These are phyloP conservation scores for Polyploca ridens DNA, from an alignment of 2,888 invertebrate species.

Conservation along the genomic window DNA sequence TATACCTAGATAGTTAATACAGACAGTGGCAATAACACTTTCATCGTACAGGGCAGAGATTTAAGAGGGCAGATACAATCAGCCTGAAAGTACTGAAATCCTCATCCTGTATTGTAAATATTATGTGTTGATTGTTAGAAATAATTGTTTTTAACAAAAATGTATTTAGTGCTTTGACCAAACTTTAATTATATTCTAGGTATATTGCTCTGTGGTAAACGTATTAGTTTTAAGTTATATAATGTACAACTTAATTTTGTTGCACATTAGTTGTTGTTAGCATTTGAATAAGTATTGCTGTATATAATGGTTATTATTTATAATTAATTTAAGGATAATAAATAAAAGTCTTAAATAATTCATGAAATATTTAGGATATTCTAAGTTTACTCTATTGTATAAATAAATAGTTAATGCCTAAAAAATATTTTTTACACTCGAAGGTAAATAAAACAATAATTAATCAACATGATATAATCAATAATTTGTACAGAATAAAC, in stretches of 20 bases:
- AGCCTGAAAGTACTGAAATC: no score
- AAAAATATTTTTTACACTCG: neutral
- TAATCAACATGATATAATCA: constrained; percentile 79
- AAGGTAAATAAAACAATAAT: constrained; percentile 37
- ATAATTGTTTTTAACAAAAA: no score
- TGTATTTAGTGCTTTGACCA: no score
- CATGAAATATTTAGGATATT: neutral
- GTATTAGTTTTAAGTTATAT: neutral
- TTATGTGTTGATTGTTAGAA: no score
- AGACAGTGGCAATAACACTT: neutral
- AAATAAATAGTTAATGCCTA: neutral
- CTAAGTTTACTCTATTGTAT: neutral
- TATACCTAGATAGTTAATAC: neutral
- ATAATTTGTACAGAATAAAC: constrained; percentile 77
- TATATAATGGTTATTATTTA: neutral
- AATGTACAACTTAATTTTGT: neutral
- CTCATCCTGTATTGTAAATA: no score
- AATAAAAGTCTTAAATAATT: neutral
- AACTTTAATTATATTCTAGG: no score
- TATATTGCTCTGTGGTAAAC: neutral
- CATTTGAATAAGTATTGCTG: constrained; percentile 13
- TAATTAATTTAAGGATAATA: neutral
- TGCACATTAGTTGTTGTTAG: neutral
- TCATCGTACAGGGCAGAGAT: no score
- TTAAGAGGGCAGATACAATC: no score